Conservation (phyloP, 2,113 vertebrate species). For the Bucco capensis region DNA sequence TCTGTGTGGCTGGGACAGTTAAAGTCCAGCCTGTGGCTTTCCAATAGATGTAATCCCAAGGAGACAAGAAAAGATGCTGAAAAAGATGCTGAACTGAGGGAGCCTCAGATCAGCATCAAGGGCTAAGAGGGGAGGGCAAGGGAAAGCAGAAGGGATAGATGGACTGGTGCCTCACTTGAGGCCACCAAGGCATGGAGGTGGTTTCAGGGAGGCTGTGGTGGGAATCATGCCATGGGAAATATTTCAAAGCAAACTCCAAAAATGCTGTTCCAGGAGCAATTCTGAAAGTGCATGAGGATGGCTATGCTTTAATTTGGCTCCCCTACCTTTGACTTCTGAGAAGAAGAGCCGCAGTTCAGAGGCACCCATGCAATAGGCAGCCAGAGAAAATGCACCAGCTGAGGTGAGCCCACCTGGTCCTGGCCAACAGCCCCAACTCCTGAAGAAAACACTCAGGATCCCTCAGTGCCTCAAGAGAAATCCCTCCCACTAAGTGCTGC, state of each 20-base stretch:
- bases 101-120: not conserved
- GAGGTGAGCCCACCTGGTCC: not conserved
- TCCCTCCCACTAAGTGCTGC: accelerated
- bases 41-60: not conserved
- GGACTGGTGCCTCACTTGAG: accelerated
- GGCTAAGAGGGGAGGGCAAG: not conserved
- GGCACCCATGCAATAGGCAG: not conserved
- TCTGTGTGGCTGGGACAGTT: not conserved
- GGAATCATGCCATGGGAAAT: not conserved
- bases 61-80: not conserved
- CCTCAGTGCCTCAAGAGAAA: not conserved
- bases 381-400: not conserved
- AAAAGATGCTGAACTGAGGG: not conserved
- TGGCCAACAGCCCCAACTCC: not conserved
- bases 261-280: not conserved
- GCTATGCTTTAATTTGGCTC: not conserved
- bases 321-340: not conserved
- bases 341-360: not conserved
- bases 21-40: not conserved
- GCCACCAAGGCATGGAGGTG: accelerated
- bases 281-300: not conserved
- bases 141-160: not conserved
- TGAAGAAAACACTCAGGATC: not conserved
- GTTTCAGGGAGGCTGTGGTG: not conserved
- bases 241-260: not conserved